Conservation (phyloP, 2,888 invertebrate species). For the Dolichopus griseipennis region DNA sequence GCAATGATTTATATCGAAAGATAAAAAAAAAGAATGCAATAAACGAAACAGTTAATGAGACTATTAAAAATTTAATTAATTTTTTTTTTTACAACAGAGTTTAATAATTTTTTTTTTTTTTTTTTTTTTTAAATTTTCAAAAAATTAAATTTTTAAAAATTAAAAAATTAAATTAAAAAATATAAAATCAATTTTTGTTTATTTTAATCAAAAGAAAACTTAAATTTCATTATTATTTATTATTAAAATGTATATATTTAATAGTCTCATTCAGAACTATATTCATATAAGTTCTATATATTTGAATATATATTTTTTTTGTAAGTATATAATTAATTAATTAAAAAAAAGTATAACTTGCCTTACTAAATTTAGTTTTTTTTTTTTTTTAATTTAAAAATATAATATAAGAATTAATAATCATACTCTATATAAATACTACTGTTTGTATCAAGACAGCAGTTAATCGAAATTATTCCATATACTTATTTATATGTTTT, state of each 20-base stretch:
- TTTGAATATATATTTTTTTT: neutral
- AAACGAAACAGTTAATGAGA: slow-evolving; percentile 33
- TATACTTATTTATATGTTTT: slow-evolving; percentile 6
- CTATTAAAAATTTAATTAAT: slow-evolving; percentile 32
- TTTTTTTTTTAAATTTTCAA: neutral
- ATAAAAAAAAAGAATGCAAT: slow-evolving; percentile 29
- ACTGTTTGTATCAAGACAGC: neutral
- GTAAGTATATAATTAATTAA: neutral
- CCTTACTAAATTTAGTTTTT: neutral
- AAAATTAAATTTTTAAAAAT: neutral
- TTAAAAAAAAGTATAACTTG: neutral
- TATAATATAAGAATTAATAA: neutral
- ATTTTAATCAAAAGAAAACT: slow-evolving; percentile 12
- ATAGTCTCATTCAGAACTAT: slow-evolving; percentile 44
- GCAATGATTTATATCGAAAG: slow-evolving; percentile 31
- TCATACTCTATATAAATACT: neutral
- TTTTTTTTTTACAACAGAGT: neutral
- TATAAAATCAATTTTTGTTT: slow-evolving; percentile 14
- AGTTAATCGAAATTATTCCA: neutral
- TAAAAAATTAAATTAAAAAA: neutral
- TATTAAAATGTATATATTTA: slow-evolving; percentile 26
- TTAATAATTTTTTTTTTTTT: neutral
- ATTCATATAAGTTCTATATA: slow-evolving; percentile 16
- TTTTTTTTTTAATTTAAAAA: neutral
- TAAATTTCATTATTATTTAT: slow-evolving; percentile 17